Conservation (phyloP, 2,888 invertebrate genomes). For the Venusia cambrica region DNA sequence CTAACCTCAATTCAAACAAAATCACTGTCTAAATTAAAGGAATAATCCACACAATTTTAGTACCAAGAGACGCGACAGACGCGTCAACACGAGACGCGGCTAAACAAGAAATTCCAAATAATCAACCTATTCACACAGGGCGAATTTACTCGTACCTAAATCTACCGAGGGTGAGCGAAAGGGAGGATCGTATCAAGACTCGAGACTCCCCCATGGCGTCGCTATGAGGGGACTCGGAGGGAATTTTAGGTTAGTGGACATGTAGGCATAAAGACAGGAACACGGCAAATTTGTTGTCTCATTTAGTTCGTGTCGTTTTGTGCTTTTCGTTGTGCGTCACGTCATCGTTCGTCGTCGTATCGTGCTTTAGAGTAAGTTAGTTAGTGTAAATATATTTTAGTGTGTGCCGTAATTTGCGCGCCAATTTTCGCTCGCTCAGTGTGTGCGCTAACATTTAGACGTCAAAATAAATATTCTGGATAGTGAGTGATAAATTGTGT, state of each 20-base stretch:
- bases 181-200: slow-evolving; percentile 75
- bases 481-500: slow-evolving; percentile 37
- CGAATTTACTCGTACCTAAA: slow-evolving; percentile 72
- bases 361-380: slow-evolving; percentile 52
- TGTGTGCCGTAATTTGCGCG: slow-evolving; percentile 32
- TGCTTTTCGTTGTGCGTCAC: slow-evolving; percentile 78
- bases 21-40: slow-evolving; percentile 29
- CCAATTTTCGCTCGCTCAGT: slow-evolving; percentile 27
- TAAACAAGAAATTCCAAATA: slow-evolving; percentile 72
- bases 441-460: slow-evolving; percentile 28
- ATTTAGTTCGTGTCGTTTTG: slow-evolving; percentile 80
- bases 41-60: slow-evolving; percentile 34
- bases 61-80: slow-evolving; percentile 29
- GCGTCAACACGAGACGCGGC: slow-evolving; percentile 40
- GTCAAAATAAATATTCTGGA: slow-evolving; percentile 28
- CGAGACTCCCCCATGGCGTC: slow-evolving; percentile 67
- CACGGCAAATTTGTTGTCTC: slow-evolving; percentile 81
- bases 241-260: slow-evolving; percentile 82
- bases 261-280: slow-evolving; percentile 81
- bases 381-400: slow-evolving; percentile 39
- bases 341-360: slow-evolving; percentile 75
- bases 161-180: slow-evolving; percentile 68
- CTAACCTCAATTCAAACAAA: slow-evolving; percentile 15
- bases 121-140: slow-evolving; percentile 72
- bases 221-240: slow-evolving; percentile 69